phyloP scores from a whole-genome alignment of 1,140 invertebrate species.

The Leptopilina clavipes region DNA sequence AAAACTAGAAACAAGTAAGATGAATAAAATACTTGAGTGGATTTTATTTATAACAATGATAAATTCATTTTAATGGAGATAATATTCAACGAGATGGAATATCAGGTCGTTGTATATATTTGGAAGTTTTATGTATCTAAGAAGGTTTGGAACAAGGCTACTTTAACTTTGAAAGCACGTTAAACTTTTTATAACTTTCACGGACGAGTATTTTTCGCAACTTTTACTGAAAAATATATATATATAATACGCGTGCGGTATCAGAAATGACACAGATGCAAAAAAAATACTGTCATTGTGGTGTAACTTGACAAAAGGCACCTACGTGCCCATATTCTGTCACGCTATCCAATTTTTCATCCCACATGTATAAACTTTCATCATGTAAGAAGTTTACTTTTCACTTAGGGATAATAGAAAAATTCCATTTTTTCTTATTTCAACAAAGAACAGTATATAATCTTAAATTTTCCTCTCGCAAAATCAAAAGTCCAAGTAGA shows the following conservation, averaged over 20 bases:
- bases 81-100: not conserved
- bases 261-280: slow-evolving; percentile 8
- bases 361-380: not conserved
- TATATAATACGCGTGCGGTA: too few relatives aligned
- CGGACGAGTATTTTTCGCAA: slow-evolving; percentile 2
- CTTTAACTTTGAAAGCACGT: slow-evolving; percentile 22
- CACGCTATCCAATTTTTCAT: slow-evolving; percentile 9
- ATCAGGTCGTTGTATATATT: not conserved
- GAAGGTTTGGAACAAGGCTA: not conserved
- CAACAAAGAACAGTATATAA: too few relatives aligned
- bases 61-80: not conserved
- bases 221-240: not conserved
- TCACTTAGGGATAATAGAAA: not conserved
- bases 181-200: slow-evolving; percentile 23
- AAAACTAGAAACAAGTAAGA: too few relatives aligned
- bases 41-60: too few relatives aligned
- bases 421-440: not conserved
- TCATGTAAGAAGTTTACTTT: slow-evolving; percentile 11
- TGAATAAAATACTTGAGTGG: too few relatives aligned
- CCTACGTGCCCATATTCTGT: not conserved
- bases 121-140: not conserved
- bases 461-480: too few relatives aligned
- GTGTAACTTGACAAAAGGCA: slow-evolving; percentile 19
- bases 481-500: too few relatives aligned
- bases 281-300: not conserved